Evolutionary conservation across 2,113 vertebrate genomes (phyloP).

Genomic region (Glaucomys volans): DNA sequence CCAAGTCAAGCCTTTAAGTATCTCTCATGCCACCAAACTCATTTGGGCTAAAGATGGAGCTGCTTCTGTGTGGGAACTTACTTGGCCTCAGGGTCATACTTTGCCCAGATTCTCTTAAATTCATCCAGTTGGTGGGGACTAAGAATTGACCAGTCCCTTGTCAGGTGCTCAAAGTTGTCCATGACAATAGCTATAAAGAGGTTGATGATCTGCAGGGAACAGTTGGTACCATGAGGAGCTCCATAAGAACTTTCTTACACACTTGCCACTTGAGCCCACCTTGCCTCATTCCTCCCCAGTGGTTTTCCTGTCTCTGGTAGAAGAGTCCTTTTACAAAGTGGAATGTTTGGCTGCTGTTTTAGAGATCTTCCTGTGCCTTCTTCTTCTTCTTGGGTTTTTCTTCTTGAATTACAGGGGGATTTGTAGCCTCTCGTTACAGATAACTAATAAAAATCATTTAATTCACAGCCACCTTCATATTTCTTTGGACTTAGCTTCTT

Average conservation of each 20-base stretch:
- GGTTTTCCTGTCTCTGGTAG: constrained; percentile 72
- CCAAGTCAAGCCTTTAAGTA: no score
- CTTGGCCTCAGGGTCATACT: constrained; percentile 99
- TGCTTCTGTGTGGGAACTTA: constrained; percentile 85
- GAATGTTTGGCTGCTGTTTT: constrained; percentile 76
- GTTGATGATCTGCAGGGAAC: constrained; percentile 96
- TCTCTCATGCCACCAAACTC: neutral
- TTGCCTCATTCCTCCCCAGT: constrained; percentile 73
- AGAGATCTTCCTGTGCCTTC: constrained; percentile 91
- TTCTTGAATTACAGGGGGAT: constrained; percentile 91
- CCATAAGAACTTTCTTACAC: neutral
- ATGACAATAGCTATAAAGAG: constrained; percentile 99
- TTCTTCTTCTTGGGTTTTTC: constrained; percentile 95
- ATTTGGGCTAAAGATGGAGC: neutral
- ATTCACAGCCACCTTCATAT: constrained; percentile 98
- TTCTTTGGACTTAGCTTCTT: constrained; percentile 96
- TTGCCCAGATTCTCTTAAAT: constrained; percentile 99
- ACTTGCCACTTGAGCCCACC: neutral
- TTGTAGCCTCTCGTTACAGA: constrained; percentile 95
- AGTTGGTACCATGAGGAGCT: neutral
- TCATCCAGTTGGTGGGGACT: constrained; percentile 98
- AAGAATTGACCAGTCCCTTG: constrained; percentile 98
- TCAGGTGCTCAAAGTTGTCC: constrained; percentile 99
- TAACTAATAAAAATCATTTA: constrained; percentile 96
- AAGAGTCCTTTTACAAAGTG: constrained; percentile 78